Conservation (phyloP, 2,888 invertebrate genomes). For the Eutolmus rufibarbis region DNA sequence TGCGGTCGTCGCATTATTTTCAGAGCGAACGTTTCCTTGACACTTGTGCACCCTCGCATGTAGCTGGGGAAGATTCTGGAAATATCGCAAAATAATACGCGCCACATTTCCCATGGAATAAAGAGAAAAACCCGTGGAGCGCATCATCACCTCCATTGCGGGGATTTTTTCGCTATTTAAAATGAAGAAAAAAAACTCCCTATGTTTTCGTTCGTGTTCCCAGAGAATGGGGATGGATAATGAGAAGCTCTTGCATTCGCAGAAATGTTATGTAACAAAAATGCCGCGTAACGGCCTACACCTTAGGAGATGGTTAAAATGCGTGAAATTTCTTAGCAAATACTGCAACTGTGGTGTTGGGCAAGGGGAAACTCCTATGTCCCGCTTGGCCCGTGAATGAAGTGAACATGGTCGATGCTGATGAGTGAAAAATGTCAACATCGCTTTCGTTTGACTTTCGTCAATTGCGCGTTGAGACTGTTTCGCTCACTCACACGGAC, state of each 20-base stretch:
- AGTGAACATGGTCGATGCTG: background rate
- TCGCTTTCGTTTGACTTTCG: constrained; percentile 40
- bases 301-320: background rate
- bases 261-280: background rate
- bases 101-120: background rate
- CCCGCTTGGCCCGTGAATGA: background rate
- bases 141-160: background rate
- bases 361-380: background rate
- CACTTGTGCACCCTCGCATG: background rate
- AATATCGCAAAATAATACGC: background rate
- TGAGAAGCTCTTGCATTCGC: background rate
- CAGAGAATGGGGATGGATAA: background rate
- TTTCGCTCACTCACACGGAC: background rate
- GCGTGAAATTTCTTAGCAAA: background rate
- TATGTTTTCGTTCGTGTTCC: background rate
- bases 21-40: background rate
- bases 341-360: background rate
- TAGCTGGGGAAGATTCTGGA: background rate
- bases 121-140: background rate
- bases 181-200: background rate
- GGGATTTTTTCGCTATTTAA: background rate
- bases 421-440: constrained; percentile 42
- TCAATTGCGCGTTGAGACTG: background rate
- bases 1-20: background rate
- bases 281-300: background rate